Base-by-base conservation (phyloP, 1,140 invertebrate genomes). In the Zaprionus nigranus region DNA sequence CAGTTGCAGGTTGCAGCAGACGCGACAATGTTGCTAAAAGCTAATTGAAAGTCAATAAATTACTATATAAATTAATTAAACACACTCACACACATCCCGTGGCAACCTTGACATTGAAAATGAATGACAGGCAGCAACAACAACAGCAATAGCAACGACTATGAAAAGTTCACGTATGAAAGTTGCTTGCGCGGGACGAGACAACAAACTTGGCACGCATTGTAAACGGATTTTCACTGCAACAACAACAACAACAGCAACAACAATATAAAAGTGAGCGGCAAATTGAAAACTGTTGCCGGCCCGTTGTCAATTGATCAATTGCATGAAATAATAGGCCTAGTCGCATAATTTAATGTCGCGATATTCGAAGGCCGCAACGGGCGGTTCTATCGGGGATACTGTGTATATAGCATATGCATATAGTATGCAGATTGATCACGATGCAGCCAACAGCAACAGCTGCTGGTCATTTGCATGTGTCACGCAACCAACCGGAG, bases 311-410 rank as follows among this genome's bases (percentile, higher is more conserved):
- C 83, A 87, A 88, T 90, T 88, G 88, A 90, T 88, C 85, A 90
- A 88, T 74, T 80, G 85, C 85, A 90, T 90, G 79, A 90, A 90
- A 90, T 90, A 90, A 90, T 90, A 90, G 85, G 85, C 85, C 85
- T 90, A 90, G 81, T 66, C 67, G 85, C 85, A 88, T 88, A 88
- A 88, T 85, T 88, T 88, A 88, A 85, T 90, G 86, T 90, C 69
- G 75, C 85, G 57, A 75, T 51, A 65, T 78, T 71, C 74, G 71
- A 90, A 90, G 85, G 85, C 85, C 75, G 59, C 22, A 17, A n/a
- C 46, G 24, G 30, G 15, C 49, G 30, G 30, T 70, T 70, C 72
- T 70, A 62, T 49, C 6, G 53, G 53, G 26, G 26, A 11, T 26
- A 28, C 26, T 13, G 12, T n/a, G n/a, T 20, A 51, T 46, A 34